Conservation (phyloP, 2,113 vertebrate species). For the Lagopus leucura region DNA sequence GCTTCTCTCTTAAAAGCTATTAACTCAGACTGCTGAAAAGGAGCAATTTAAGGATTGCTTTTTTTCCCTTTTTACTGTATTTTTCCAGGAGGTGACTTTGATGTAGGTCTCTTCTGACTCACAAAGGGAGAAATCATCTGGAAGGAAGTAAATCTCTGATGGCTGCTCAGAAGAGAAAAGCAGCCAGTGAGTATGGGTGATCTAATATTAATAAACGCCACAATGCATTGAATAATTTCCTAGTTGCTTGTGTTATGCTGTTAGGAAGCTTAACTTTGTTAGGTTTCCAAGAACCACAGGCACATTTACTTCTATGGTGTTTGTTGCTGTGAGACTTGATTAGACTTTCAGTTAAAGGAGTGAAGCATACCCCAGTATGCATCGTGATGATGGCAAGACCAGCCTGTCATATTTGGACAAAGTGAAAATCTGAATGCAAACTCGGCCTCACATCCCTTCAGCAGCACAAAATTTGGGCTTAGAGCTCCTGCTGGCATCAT, state of each 20-base stretch:
- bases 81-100: slow-evolving; percentile 45
- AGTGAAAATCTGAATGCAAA: not conserved
- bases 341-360: not conserved
- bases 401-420: not conserved
- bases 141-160: slow-evolving; percentile 28
- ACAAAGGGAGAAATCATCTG: slow-evolving; percentile 19
- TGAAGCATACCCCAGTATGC: not conserved
- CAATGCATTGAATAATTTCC: slow-evolving; percentile 8
- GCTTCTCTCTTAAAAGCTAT: not conserved
- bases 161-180: not conserved
- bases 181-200: slow-evolving; percentile 14
- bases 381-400: fast-evolving
- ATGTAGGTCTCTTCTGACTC: slow-evolving; percentile 12
- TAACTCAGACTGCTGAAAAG: slow-evolving; percentile 41
- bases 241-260: slow-evolving; percentile 44
- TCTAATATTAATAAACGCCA: slow-evolving; percentile 42
- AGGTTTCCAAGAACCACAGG: slow-evolving; percentile 17
- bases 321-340: not conserved
- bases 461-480: not conserved
- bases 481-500: not conserved
- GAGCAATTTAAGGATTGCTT: slow-evolving; percentile 22
- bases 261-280: slow-evolving; percentile 17
- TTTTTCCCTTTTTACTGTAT: slow-evolving; percentile 27
- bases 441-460: not conserved
- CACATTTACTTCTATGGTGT: not conserved